Conservation (phyloP, 1,140 invertebrate species). For the Limonius californicus region DNA sequence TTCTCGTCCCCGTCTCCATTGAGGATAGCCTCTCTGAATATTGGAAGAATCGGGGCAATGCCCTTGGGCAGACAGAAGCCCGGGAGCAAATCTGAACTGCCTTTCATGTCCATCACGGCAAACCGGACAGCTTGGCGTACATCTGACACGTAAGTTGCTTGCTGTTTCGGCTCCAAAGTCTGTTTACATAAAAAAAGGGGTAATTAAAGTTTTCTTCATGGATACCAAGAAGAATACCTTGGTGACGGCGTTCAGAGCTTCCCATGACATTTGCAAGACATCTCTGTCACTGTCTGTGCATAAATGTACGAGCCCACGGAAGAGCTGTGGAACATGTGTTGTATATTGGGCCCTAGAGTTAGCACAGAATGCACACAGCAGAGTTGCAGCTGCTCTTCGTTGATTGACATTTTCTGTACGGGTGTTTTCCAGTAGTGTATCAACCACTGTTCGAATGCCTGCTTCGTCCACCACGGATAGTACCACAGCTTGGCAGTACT, state of each 20-base stretch:
- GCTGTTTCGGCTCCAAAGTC: slow-evolving; percentile 76
- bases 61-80: slow-evolving; percentile 95
- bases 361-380: slow-evolving; percentile 85
- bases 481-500: slow-evolving; percentile 90
- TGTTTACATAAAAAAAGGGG: too few relatives aligned
- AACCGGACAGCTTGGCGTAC: slow-evolving; percentile 88
- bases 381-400: slow-evolving; percentile 75
- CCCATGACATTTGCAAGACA: slow-evolving; percentile 83
- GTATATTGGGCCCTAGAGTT: slow-evolving; percentile 83
- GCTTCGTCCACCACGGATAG: slow-evolving; percentile 84
- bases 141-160: slow-evolving; percentile 80
- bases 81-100: slow-evolving; percentile 64
- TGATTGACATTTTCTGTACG: slow-evolving; percentile 61
- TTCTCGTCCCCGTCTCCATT: slow-evolving; percentile 93
- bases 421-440: slow-evolving; percentile 81
- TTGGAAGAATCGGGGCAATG: slow-evolving; percentile 87
- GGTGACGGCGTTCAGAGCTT: slow-evolving; percentile 85
- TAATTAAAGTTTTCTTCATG: too few relatives aligned
- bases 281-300: slow-evolving; percentile 78
- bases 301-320: slow-evolving; percentile 81
- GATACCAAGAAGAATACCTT: too few relatives aligned
- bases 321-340: slow-evolving; percentile 81
- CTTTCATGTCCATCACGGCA: slow-evolving; percentile 83
- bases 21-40: slow-evolving; percentile 94
- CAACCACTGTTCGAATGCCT: slow-evolving; percentile 84